Conservation (phyloP, 92 coral and sea anemone genomes). For the Porites divaricata region DNA sequence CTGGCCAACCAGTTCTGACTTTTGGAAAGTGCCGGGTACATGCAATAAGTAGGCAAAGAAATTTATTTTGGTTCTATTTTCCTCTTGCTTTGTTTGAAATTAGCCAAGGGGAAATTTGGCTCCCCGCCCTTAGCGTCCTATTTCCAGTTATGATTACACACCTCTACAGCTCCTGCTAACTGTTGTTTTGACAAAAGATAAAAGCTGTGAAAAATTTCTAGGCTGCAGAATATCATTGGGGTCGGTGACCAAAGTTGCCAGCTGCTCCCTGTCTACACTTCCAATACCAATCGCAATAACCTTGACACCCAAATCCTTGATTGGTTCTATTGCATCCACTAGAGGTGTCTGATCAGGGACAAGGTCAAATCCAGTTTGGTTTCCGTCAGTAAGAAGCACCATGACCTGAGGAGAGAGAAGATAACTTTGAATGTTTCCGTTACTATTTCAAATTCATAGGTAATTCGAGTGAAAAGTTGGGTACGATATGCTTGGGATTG, state of each 20-base stretch:
- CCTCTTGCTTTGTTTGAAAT: no score
- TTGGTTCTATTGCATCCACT: constrained; percentile 67
- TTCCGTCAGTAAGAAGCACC: constrained; percentile 86
- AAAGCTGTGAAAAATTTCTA: constrained; percentile 60
- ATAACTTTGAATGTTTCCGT: background rate
- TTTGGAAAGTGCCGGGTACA: no score
- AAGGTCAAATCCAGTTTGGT: constrained; percentile 78
- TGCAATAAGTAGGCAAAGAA: no score
- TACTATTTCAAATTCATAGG: background rate
- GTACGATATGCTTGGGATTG: no score
- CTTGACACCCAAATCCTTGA: constrained; percentile 59
- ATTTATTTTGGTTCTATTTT: no score
- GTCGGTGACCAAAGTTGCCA: constrained; percentile 55
- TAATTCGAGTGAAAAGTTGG: background rate
- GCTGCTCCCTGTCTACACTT: constrained; percentile 77
- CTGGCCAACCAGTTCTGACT: no score
- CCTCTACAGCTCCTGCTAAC: constrained; percentile 84
- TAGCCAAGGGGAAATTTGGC: no score
- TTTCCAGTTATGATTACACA: background rate
- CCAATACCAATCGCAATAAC: constrained; percentile 85
- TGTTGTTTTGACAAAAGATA: constrained; percentile 56
- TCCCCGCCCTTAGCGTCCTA: background rate
- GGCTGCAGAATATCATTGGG: constrained; percentile 65
- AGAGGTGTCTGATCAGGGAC: constrained; percentile 52
- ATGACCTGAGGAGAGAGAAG: constrained; percentile 50